A percentile compares a stretch with the other conserved stretches of the same genome.
phyloP scores from a whole-genome alignment of 2,113 vertebrate species.

The Prochilodus magdalenae region DNA sequence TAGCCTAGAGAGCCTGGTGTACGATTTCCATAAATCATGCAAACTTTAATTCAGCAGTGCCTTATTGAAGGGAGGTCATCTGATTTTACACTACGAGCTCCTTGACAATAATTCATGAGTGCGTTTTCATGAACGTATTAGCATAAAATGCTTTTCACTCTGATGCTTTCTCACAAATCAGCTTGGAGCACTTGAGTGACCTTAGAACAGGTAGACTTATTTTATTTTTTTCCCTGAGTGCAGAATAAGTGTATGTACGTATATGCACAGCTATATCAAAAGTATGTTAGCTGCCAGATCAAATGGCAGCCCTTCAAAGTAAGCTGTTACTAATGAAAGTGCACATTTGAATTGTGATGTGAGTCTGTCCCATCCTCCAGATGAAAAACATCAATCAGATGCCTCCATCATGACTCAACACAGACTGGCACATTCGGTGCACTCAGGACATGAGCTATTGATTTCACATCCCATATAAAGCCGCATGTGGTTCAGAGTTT shows the following conservation, averaged over 20 bases:
- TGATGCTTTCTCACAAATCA: not conserved
- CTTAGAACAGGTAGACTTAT: too few species aligned
- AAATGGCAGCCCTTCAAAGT: not conserved
- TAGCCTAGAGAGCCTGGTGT: not conserved
- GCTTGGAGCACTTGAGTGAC: not conserved
- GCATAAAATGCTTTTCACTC: too few species aligned
- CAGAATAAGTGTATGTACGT: not conserved
- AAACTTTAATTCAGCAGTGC: not conserved
- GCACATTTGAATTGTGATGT: too few species aligned
- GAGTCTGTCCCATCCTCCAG: conserved; percentile 16
- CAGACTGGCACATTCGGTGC: not conserved
- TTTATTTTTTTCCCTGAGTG: too few species aligned
- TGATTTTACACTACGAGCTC: too few species aligned
- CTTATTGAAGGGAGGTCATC: too few species aligned
- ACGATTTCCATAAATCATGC: not conserved
- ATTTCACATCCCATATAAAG: not conserved
- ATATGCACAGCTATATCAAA: not conserved
- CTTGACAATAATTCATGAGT: too few species aligned
- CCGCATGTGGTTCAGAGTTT: not conserved
- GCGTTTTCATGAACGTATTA: too few species aligned
- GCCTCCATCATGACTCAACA: not conserved
- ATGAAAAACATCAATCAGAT: conserved; percentile 22
- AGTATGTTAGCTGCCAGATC: not conserved
- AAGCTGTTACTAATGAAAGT: conserved; percentile 18
- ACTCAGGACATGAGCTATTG: not conserved